Conservation (phyloP, 2,113 vertebrate genomes). For the Sylvietta virens region DNA sequence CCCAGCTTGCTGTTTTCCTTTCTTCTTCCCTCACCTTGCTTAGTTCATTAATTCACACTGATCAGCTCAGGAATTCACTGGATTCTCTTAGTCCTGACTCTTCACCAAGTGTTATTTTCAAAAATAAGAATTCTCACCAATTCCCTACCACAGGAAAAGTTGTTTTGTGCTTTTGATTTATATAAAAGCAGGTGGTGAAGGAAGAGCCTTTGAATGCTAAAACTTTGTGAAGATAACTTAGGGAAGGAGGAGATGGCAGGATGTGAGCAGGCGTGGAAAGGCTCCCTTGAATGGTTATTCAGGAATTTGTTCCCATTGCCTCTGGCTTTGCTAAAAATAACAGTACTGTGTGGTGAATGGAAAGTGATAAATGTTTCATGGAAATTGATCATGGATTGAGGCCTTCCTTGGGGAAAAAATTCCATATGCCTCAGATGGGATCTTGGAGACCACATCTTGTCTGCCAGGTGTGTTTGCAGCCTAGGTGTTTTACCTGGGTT, state of each 20-base stretch:
- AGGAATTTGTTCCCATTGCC: background rate
- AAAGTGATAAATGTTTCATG: background rate
- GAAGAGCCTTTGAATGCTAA: background rate
- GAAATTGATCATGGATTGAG: background rate
- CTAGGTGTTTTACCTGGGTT: background rate
- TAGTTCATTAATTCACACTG: background rate
- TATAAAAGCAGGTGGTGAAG: background rate
- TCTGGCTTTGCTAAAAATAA: constrained; percentile 21
- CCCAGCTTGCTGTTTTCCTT: background rate
- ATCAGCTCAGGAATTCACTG: background rate
- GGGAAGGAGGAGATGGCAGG: background rate
- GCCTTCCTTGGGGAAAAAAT: background rate
- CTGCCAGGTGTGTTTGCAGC: background rate
- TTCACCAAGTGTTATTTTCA: background rate
- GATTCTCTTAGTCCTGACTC: background rate
- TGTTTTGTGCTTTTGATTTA: background rate
- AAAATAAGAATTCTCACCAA: rapidly evolving
- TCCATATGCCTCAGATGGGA: background rate
- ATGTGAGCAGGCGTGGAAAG: background rate
- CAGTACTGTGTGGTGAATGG: background rate
- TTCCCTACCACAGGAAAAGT: background rate
- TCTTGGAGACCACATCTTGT: rapidly evolving
- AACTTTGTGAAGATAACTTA: background rate
- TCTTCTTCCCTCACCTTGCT: background rate
- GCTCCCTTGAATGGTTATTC: background rate